Conservation (phyloP, 2,113 vertebrate genomes). For the Rhinoderma darwinii region DNA sequence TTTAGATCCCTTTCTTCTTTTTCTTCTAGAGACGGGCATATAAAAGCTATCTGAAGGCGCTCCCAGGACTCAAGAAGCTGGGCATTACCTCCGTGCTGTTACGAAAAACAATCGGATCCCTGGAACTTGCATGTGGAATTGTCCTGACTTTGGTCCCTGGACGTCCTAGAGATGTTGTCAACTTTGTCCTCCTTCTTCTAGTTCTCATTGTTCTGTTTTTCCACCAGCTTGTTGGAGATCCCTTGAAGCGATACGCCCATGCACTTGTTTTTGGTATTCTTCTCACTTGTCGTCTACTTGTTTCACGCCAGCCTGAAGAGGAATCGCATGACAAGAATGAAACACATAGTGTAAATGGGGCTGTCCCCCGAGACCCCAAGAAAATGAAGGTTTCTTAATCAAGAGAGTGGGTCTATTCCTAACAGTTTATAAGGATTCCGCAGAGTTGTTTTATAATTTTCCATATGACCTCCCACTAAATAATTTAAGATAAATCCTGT, state of each 20-base stretch:
- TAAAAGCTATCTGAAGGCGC: conserved; percentile 94
- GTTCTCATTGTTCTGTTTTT: conserved; percentile 95
- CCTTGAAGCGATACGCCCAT: conserved; percentile 94
- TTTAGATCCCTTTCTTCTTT: conserved; percentile 13
- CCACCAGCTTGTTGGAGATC: conserved; percentile 96
- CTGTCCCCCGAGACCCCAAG: conserved; percentile 84
- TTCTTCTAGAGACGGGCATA: conserved; percentile 91
- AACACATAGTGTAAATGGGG: conserved; percentile 71
- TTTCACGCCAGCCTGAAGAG: conserved; percentile 92
- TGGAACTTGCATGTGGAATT: conserved; percentile 92
- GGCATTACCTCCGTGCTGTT: conserved; percentile 94
- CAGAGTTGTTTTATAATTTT: not conserved
- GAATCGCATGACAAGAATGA: conserved; percentile 83
- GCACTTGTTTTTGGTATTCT: conserved; percentile 96
- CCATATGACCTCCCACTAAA: not conserved
- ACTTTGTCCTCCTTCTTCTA: conserved; percentile 93
- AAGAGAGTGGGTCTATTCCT: conserved; percentile 56
- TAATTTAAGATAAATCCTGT: not conserved
- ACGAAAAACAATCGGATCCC: conserved; percentile 92
- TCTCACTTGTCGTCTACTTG: conserved; percentile 93
- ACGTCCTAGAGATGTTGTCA: conserved; percentile 93
- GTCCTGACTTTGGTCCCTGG: conserved; percentile 94
- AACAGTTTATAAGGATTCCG: not conserved
- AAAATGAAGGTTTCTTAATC: conserved; percentile 91
- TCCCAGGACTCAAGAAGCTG: conserved; percentile 93